phyloP scores from a whole-genome alignment of 1,140 invertebrate genomes.

The Melipona quadrifasciata region DNA sequence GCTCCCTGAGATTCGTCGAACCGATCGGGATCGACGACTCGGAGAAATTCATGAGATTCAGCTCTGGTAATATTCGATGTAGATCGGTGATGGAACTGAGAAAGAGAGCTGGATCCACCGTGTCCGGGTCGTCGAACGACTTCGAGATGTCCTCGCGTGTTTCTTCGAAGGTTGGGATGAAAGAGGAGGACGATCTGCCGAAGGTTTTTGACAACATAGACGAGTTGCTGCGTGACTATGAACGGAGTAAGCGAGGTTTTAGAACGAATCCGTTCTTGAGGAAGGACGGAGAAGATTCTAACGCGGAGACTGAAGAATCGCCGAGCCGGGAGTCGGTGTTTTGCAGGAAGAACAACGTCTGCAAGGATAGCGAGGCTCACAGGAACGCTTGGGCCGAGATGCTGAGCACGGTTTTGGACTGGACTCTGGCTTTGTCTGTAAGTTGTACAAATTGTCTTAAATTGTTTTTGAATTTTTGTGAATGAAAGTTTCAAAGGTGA shows the following conservation, averaged over 20 bases:
- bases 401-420: slow-evolving; percentile 83
- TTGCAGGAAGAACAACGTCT: slow-evolving; percentile 89
- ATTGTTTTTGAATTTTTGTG: not conserved
- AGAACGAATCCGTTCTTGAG: slow-evolving; percentile 77
- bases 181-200: slow-evolving; percentile 22
- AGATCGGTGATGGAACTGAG: slow-evolving; percentile 71
- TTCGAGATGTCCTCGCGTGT: slow-evolving; percentile 21
- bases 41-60: not conserved
- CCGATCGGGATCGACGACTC: slow-evolving; percentile 39
- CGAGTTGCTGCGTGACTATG: slow-evolving; percentile 84
- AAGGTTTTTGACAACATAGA: slow-evolving; percentile 75
- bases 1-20: slow-evolving; percentile 59
- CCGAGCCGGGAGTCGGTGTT: slow-evolving; percentile 87
- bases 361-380: slow-evolving; percentile 88
- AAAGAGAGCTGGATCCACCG: slow-evolving; percentile 38
- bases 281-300: slow-evolving; percentile 57
- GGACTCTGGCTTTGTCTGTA: slow-evolving; percentile 74
- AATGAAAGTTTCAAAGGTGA: not conserved
- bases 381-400: slow-evolving; percentile 86
- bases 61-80: slow-evolving; percentile 46
- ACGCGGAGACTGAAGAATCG: slow-evolving; percentile 81
- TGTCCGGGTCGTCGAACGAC: slow-evolving; percentile 23
- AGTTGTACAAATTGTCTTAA: slow-evolving; percentile 18
- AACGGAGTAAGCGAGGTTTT: slow-evolving; percentile 84
- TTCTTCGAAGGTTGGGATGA: slow-evolving; percentile 21